Evolutionary conservation across 2,888 invertebrate genomes (phyloP), one percentile per base, ranked within the genome.

Genomic region (Scaptodrosophila latifasciaeformis): DNA sequence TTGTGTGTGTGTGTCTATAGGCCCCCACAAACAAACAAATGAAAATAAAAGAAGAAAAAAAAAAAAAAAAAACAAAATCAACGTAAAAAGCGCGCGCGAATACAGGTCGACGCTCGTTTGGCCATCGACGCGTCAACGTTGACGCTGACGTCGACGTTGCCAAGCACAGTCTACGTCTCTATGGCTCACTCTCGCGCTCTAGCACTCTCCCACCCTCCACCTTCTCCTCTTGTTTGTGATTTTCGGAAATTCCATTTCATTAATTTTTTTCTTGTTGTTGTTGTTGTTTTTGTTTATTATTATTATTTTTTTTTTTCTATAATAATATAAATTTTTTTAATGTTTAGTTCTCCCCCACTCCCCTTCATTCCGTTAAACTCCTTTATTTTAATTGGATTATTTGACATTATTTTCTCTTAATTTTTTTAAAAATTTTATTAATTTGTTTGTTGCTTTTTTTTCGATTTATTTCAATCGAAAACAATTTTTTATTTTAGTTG

Each of bases 51-150:
- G 3, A 34, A 10, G 12, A 34, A 12, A 12, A 12, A 3, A 13
- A 12, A 10, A 12, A n/a, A n/a, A 4, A 29, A 19, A 43, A 24
- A 44, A 42, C 12, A 47, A 50, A 50, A 65, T 64, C 79, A 68
- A 79, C 59, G 60, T 76, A 75, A 72, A 72, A 72, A 78, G 76
- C 79, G 79, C 72, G 71, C 79, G 79, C 76, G 76, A 78, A 72
- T 72, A 79, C 79, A 78, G 76, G 72, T 72, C 72, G 72, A 78
- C 79, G 72, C 72, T 78, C 72, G 68, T 46, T 49, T 55, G 19
- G 55, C 7, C 37, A 10, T 37, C 15, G 37, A 4, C 9, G 37
- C 18, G 37, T 37, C 9, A 17, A 37, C 37, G 37, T 37, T 15
- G 37, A 9, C 17, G 17, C 10, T 2, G 15, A 2, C 37, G 17